A percentile compares a stretch with the other conserved stretches of the same genome.
Evolutionary conservation across 2,113 vertebrate genomes (phyloP).

Genomic region (Colistium nudipinnis): DNA sequence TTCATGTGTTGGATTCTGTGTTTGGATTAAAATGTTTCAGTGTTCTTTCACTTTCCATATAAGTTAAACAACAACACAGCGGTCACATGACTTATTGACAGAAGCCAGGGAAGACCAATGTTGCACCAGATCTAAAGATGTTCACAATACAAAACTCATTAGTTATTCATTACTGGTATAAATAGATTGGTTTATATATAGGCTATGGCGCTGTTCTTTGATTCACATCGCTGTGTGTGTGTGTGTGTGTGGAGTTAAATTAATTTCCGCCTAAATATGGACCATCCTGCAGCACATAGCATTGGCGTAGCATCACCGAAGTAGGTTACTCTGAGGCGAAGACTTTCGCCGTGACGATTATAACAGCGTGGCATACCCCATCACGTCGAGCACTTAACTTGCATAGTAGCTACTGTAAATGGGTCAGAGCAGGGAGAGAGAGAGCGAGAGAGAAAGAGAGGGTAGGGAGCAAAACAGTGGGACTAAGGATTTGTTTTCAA

Average conservation of each 20-base stretch:
- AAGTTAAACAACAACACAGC: too few species aligned
- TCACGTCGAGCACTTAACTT: slow-evolving; percentile 50
- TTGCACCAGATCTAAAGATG: not conserved
- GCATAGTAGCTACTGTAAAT: slow-evolving; percentile 57
- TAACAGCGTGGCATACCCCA: slow-evolving; percentile 11
- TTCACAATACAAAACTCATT: not conserved
- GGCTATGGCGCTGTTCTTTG: not conserved
- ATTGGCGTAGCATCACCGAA: not conserved
- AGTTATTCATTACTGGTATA: too few species aligned
- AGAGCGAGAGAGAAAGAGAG: slow-evolving; percentile 17
- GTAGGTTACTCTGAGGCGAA: not conserved
- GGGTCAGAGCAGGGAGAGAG: slow-evolving; percentile 59
- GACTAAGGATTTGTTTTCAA: slow-evolving; percentile 43
- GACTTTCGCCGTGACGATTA: not conserved
- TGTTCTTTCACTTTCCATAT: too few species aligned
- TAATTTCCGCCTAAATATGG: not conserved
- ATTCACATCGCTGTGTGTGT: not conserved
- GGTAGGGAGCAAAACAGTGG: slow-evolving; percentile 22
- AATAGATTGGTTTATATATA: not conserved
- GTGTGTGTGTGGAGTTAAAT: not conserved
- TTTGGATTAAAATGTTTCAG: too few species aligned
- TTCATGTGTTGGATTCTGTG: too few species aligned
- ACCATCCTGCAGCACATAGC: not conserved
- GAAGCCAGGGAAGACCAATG: not conserved
- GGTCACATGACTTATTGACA: too few species aligned